Conservation (phyloP, 2,113 vertebrate species). For the Pseudopipra pipra region DNA sequence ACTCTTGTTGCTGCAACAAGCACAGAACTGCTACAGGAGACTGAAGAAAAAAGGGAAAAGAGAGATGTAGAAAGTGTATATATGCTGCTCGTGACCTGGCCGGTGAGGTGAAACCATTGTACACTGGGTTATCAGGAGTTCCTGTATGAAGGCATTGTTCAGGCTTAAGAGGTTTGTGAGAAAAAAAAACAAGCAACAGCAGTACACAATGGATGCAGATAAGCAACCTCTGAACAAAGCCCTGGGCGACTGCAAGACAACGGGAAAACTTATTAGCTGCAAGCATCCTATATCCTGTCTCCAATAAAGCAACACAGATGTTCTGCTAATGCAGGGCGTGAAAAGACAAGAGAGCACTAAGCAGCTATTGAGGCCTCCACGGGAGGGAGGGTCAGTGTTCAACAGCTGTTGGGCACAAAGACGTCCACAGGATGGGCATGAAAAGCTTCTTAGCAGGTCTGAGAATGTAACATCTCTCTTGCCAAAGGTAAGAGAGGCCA, state of each 20-base stretch:
- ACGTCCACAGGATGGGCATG: background rate
- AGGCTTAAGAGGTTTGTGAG: background rate
- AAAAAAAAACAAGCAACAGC: background rate
- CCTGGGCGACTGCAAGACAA: constrained; percentile 13
- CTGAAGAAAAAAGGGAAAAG: accelerated
- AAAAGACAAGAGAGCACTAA: constrained; percentile 3
- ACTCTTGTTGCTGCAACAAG: background rate
- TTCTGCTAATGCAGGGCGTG: background rate
- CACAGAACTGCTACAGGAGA: background rate
- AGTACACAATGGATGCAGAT: constrained; percentile 45
- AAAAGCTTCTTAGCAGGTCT: background rate
- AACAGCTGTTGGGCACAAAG: background rate
- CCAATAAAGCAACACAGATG: constrained; percentile 23
- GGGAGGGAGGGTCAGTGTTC: background rate
- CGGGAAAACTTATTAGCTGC: constrained; percentile 28
- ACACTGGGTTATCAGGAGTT: background rate
- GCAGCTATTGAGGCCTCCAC: background rate
- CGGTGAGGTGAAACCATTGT: constrained; percentile 15
- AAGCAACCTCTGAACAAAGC: constrained; percentile 46
- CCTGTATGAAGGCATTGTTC: constrained; percentile 39
- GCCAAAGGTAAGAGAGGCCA: background rate
- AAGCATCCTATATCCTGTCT: constrained; percentile 41
- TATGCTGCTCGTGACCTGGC: background rate
- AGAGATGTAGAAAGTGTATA: background rate
- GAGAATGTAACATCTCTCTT: background rate